Base-by-base conservation (phyloP, 2,797 vertebrate genomes). In the Vespertilio murinus region DNA sequence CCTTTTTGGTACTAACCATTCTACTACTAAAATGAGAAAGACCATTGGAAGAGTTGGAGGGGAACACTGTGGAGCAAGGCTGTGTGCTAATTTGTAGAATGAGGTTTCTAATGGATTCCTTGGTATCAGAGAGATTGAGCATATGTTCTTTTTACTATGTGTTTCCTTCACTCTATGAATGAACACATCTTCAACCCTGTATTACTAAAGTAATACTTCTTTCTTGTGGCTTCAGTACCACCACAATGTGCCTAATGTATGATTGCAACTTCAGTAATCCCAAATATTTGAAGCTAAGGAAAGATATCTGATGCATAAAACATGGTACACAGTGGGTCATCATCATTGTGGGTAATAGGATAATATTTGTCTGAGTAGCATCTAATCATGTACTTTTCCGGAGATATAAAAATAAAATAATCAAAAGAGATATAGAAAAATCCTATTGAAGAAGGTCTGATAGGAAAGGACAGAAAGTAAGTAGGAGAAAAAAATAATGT, bases 231-330 rank as follows among this genome's bases (percentile, higher is more conserved):
- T 95, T 96, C 49, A 81, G 20, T 81, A 94, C n/a, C 22, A 64
- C 52, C 64, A 84, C 77, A 90, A 61, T 88, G 45, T 95, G 80
- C 67, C 81, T 80, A 90, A 70, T 8, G n/a, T 65, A 54, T 93
- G 91, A 93, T 67, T 91, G 78, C 89, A 94, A 79, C 88, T 90
- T 93, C 89, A 91, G 56, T 90, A 92, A 95, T 95, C 81, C 49
- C 77, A 71, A 94, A 88, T 82, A 90, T 78, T 79, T 90, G 77
- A 95, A 94, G 75, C 86, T 84, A 70, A 89, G 42, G 38, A 89
- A 92, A 96, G 45, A 40, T 33, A 94, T 94, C 93, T 94, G 84
- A 95, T 94, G 78, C 87, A 61, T 91, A 92, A 94, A 91, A 87
- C 52, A 86, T 59, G 49, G 45, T 49, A 74, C 30, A 52, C 22